Evolutionary conservation across 2,797 vertebrate species (phyloP), one percentile per base, ranked within the genome.

Genomic region (Diglossa cyanea): DNA sequence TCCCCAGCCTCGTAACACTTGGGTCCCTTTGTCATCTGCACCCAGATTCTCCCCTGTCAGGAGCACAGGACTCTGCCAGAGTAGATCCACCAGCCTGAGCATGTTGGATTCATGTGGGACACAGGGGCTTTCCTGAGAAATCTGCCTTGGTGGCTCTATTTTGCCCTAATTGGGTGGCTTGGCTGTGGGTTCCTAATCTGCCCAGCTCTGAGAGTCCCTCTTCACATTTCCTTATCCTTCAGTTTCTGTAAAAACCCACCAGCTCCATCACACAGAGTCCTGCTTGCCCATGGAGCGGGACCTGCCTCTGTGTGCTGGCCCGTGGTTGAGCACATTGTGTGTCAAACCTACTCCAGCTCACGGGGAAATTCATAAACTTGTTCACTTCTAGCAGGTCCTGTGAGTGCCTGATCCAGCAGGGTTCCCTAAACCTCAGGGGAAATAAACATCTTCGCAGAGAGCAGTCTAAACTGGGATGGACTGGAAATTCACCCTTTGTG

Each of bases 271-370:
- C 14, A 16, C 11, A 2, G 3, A 23, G 28, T 35, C n/a, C 60
- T 19, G 28, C 33, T 63, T 37, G 42, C 33, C 45, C 0, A 0
- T 28, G 60, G 42, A 40, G 54, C 33, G 17, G 37, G 33, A 21
- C 20, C n/a, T 26, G 44, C 23, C 39, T 53, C 35, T 31, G 0
- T 1, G 0, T 39, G 55, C 42, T n/a, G 20, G 30, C 47, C 40
- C 25, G 13, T 79, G 73, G 23, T 9, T 53, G 73, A 24, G 31
- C 15, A 9, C 33, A 7, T 8, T 1, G 0, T 48, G 50, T 30
- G n/a, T 58, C 65, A 26, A 40, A 62, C 31, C 16, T 16, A 3
- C 50, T 47, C 47, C 58, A 37, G 57, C 53, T 58, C 16, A 1
- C 3, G 20, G 24, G 25, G 20, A 37, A 23, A 4, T 65, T 72